Evolutionary conservation across 1,140 invertebrate genomes (phyloP).

Genomic region (Brachionus plicatilis): DNA sequence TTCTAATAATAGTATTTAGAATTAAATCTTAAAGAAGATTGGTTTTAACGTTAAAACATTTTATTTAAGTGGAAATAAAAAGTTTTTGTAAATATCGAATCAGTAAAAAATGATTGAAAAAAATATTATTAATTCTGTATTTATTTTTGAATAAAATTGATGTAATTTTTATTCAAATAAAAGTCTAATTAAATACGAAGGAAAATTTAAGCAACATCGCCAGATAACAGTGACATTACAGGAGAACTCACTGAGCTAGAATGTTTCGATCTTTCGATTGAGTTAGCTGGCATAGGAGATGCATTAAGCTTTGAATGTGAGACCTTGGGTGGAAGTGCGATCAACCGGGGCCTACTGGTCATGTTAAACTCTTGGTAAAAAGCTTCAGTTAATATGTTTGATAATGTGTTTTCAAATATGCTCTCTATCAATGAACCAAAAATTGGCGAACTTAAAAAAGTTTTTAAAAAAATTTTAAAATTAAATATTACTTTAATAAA

Average conservation of each 20-base stretch:
- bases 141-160: background rate
- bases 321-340: conserved; percentile 49
- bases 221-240: background rate
- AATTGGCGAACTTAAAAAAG: conserved; percentile 45
- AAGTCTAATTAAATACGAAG: background rate
- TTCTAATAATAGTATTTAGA: too few species aligned
- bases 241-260: background rate
- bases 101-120: too few species aligned
- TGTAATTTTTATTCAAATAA: background rate
- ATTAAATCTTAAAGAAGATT: too few species aligned
- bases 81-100: too few species aligned
- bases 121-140: background rate
- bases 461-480: conserved; percentile 38
- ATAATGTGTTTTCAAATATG: conserved; percentile 52
- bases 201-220: background rate
- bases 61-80: too few species aligned
- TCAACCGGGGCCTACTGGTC: conserved; percentile 51
- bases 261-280: background rate
- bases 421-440: conserved; percentile 50
- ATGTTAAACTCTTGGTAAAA: conserved; percentile 52
- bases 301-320: conserved; percentile 6
- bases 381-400: conserved; percentile 53
- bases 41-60: too few species aligned
- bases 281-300: background rate
- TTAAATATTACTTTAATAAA: background rate